Evolutionary conservation across 2,113 vertebrate genomes (phyloP).

Genomic region (Circaetus cinerascens): DNA sequence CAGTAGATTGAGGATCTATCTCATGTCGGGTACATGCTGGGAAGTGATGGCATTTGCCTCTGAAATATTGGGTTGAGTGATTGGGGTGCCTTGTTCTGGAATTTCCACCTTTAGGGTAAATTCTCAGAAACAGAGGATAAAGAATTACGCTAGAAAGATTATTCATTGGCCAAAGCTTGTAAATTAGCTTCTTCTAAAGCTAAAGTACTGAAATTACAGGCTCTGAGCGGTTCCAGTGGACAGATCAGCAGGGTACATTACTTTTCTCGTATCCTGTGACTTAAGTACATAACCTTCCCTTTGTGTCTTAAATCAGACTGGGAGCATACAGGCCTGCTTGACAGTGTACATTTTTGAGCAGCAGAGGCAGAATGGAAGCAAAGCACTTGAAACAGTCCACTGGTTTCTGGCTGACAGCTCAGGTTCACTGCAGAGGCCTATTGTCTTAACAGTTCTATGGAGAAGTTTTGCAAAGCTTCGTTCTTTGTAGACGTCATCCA

Average conservation of each 20-base stretch:
- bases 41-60: background rate
- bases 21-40: fast-evolving
- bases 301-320: background rate
- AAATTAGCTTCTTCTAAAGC: background rate
- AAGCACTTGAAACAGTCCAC: background rate
- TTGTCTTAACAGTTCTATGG: background rate
- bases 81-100: background rate
- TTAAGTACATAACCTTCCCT: background rate
- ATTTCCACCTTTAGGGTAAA: fast-evolving
- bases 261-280: background rate
- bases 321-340: background rate
- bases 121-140: background rate
- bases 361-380: background rate
- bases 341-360: background rate
- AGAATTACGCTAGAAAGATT: background rate
- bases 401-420: background rate
- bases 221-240: background rate
- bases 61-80: background rate
- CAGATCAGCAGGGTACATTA: background rate
- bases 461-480: constrained; percentile 9
- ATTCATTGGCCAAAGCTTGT: fast-evolving
- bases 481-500: background rate
- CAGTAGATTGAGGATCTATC: background rate
- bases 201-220: background rate
- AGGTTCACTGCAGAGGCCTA: background rate